Evolutionary conservation across 2,888 invertebrate genomes (phyloP), one percentile per base, ranked within the genome.

Genomic region (Acleris sparsana): DNA sequence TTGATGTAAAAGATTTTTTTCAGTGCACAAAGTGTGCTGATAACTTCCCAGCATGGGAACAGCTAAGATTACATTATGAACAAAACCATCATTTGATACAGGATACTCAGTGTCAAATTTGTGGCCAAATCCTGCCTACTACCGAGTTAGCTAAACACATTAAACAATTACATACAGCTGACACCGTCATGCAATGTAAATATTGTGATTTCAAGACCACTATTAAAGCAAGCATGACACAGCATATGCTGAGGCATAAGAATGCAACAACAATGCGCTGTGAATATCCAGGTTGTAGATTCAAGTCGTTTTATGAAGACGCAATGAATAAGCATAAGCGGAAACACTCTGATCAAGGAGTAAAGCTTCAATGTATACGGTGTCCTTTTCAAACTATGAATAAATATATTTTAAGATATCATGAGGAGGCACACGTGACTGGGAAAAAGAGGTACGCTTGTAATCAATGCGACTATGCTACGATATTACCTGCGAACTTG

Each of bases 321-420:
- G 89, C 90, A 2, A 91, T 92, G 90, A 76, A 82, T 5, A 91
- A 88, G 43, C 92, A 92, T 68, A 89, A 80, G 61, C 71, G 77
- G 1, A 87, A 83, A 58, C 92, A 92, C 69, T 73, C 70, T 0
- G 88, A 89, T 48, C 74, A 81, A 43, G 89, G 90, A 6, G 85
- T 89, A 0, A 91, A 89, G 71, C 71, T 90, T 18, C 89, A 92
- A 67, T 92, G 92, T 69, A 72, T 82, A 0, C 83, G 87, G 18
- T 92, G 92, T 69, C 84, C 90, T 0, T 92, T 92, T 68, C 89
- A 90, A 71, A 85, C 87, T 0, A 91, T 90, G 89, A 91, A 91
- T 72, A 92, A 92, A 68, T 92, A 92, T 62, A 86, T 91, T 7
- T 70, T 92, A 18, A 87, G 78, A 52, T 91, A 92, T 57, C 92